phyloP scores from a whole-genome alignment of 1,140 invertebrate genomes.

The Mylabris phalerata region DNA sequence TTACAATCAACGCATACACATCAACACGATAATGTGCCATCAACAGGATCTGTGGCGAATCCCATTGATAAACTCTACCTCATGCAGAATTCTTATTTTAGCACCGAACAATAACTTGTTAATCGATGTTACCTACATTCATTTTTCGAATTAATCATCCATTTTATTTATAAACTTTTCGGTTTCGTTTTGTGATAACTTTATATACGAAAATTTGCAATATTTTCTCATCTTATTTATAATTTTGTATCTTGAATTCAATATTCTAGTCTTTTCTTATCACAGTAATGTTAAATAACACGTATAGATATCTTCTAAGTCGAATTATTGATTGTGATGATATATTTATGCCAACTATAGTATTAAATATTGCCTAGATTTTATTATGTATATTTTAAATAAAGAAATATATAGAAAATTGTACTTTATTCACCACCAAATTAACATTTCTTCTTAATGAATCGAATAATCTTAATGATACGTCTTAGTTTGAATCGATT shows the following conservation, averaged over 20 bases:
- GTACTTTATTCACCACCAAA: too few relatives aligned
- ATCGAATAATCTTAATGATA: too few relatives aligned
- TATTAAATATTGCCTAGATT: constrained; percentile 40
- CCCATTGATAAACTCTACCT: constrained; percentile 96
- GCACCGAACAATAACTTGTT: constrained; percentile 50
- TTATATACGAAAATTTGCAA: constrained; percentile 3
- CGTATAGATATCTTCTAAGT: constrained; percentile 27
- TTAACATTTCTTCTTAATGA: too few relatives aligned
- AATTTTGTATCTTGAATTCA: neutral
- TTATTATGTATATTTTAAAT: constrained; percentile 45
- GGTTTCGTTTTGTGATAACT: too few relatives aligned
- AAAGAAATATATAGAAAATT: constrained; percentile 21
- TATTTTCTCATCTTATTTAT: neutral
- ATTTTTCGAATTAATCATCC: too few relatives aligned
- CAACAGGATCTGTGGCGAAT: constrained; percentile 56
- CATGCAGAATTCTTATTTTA: constrained; percentile 95
- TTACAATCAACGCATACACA: constrained; percentile 47
- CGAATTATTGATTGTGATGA: constrained; percentile 44
- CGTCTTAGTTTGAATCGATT: too few relatives aligned
- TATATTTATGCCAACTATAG: constrained; percentile 40
- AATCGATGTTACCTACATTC: too few relatives aligned
- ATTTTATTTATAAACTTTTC: too few relatives aligned
- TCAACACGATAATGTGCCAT: constrained; percentile 44
- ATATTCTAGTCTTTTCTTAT: neutral
- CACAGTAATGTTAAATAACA: neutral